Base-by-base conservation (phyloP, 2,113 vertebrate species). In the Edolisoma coerulescens region DNA sequence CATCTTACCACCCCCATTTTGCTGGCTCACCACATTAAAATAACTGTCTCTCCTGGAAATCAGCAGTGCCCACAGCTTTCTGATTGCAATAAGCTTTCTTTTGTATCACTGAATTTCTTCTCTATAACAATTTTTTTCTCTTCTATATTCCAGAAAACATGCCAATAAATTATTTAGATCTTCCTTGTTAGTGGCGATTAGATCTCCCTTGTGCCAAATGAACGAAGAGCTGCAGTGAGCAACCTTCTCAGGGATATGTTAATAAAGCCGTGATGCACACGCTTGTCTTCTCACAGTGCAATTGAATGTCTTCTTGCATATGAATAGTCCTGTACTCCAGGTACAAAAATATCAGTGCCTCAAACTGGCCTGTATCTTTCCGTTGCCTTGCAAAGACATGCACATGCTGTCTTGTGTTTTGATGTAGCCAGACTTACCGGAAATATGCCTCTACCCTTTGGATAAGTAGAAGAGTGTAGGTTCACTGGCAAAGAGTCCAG, bases 131-230 rank as follows among this genome's bases (percentile, higher is more conserved):
- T n/a, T 85, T 87, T 89, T 85, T 77, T 87, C 42, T 80, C 56
- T 88, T 90, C 64, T 41, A 42, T 90, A 73, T 73, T 83, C 45
- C 45, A 81, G 44, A 35, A 91, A 90, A 77, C 61, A 39, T 73
- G 57, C 35, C 81, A 87, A 71, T 90, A 92, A 92, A 93, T 87
- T 85, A 95, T 87, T 95, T 86, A 73, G 59, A 74, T 90, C 89
- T 92, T 96, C 52, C 56, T 95, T 86, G 61, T 90, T 95, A 87
- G 63, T 80, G 68, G 76, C 39, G 57, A 95, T 96, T 96, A 93
- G 57, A 50, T 90, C 64, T 95, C 92, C 80, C 78, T 90, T 73
- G 75, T 93, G 93, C 75, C 86, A 86, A 92, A 78, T 92, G 92
- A 95, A 78, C 1, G 28, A 78, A 93, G 88, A 0, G 0, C 52